Conservation (phyloP, 30 jellyfish, hydroid and myxozoan genomes). For the Sanderia malayensis region DNA sequence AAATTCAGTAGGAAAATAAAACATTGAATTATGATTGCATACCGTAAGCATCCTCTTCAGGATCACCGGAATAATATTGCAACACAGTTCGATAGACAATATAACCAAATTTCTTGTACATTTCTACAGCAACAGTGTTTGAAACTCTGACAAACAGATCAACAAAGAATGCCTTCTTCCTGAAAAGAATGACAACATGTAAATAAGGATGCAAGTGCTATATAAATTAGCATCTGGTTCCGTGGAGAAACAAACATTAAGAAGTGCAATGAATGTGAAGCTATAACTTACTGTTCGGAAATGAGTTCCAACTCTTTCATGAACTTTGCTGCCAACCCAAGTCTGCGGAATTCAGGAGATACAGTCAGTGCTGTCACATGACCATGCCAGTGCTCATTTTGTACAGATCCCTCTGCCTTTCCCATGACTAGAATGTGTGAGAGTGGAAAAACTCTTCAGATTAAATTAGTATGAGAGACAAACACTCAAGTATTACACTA, state of each 20-base stretch:
- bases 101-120: constrained; percentile 92
- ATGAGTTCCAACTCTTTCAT: constrained; percentile 82
- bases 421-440: too few species aligned
- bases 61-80: constrained; percentile 94
- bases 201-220: too few species aligned
- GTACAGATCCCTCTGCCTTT: constrained; percentile 95
- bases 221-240: too few species aligned
- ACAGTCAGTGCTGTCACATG: constrained; percentile 94
- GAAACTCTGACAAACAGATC: constrained; percentile 93
- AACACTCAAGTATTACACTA: too few species aligned
- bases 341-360: constrained; percentile 83
- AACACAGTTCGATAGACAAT: constrained; percentile 85
- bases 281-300: constrained; percentile 79
- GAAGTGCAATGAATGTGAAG: too few species aligned
- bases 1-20: too few species aligned
- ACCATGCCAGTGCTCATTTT: constrained; percentile 97
- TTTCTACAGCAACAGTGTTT: constrained; percentile 83
- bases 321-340: constrained; percentile 85
- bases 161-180: constrained; percentile 91
- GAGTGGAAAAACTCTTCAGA: too few species aligned
- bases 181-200: too few species aligned
- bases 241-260: too few species aligned
- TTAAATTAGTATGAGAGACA: too few species aligned
- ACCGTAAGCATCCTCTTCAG: constrained; percentile 98
- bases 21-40: too few species aligned